A percentile compares a stretch with the other conserved stretches of the same genome.
phyloP scores from a whole-genome alignment of 2,113 vertebrate species.

The Microtus ochrogaster region DNA sequence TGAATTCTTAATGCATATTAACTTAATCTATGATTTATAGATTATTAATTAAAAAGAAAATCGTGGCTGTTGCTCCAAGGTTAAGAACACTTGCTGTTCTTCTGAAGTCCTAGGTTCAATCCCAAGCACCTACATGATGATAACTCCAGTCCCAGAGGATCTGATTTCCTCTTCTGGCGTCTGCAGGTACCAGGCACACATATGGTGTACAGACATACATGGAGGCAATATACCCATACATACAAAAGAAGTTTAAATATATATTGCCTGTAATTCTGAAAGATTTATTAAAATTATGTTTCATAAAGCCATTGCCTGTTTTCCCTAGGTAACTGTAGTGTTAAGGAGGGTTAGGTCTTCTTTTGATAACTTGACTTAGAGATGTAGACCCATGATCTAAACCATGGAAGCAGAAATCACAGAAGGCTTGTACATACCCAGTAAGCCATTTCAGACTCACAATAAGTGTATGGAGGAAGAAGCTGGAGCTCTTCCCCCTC shows the following conservation, averaged over 20 bases:
- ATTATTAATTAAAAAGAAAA: constrained; percentile 46
- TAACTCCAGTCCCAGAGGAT: background rate
- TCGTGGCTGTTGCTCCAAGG: background rate
- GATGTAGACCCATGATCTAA: constrained; percentile 19
- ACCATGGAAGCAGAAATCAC: constrained; percentile 34
- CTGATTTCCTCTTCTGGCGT: background rate
- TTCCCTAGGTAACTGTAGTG: background rate
- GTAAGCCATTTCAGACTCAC: constrained; percentile 23
- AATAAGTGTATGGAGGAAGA: background rate
- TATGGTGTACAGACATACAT: background rate
- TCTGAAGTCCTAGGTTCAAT: background rate
- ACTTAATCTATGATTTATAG: background rate
- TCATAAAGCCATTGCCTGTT: background rate
- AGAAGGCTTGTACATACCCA: constrained; percentile 11
- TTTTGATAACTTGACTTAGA: background rate
- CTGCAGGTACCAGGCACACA: background rate
- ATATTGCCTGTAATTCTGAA: background rate
- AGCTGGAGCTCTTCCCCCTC: background rate
- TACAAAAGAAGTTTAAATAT: background rate
- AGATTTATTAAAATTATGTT: background rate
- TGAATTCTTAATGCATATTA: constrained; percentile 5
- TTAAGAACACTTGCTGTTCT: background rate
- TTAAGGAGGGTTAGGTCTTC: background rate
- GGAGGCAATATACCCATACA: background rate
- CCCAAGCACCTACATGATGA: background rate